Conservation (phyloP, 2,113 vertebrate genomes). For the Oncorhynchus clarkii region DNA sequence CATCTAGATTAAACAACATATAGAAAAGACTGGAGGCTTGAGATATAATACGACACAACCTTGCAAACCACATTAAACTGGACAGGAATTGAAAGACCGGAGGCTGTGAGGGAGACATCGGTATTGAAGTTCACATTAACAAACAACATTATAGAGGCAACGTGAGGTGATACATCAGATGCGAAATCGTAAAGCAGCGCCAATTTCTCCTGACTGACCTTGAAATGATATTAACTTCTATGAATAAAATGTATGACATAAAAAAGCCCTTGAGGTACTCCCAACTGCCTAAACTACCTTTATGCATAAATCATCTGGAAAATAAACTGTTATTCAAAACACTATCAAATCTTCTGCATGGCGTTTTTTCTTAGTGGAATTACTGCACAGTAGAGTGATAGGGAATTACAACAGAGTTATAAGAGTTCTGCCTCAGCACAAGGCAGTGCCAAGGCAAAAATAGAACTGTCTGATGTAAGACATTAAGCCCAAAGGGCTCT, state of each 20-base stretch:
- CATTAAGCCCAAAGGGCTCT: slow-evolving; percentile 40
- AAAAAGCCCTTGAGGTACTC: neutral
- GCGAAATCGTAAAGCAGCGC: slow-evolving; percentile 24
- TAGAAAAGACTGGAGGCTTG: neutral
- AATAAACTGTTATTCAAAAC: neutral
- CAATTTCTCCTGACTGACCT: slow-evolving; percentile 36
- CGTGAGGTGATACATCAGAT: slow-evolving; percentile 35
- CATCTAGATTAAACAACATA: neutral
- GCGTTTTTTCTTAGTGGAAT: neutral
- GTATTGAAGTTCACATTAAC: neutral
- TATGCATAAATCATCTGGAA: neutral
- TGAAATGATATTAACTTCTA: slow-evolving; percentile 5
- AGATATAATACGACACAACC: neutral
- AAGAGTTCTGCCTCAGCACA: neutral
- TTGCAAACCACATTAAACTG: neutral
- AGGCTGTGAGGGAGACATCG: neutral
- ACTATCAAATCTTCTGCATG: neutral
- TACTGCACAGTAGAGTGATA: neutral
- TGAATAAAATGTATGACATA: too few species aligned
- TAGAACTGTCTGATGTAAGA: slow-evolving; percentile 15
- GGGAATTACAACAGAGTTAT: neutral
- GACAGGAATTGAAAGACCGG: neutral
- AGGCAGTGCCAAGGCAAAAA: neutral
- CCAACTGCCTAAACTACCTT: neutral
- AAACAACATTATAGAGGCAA: slow-evolving; percentile 19